A percentile compares a stretch with the other conserved stretches of the same genome.
Evolutionary conservation across 2,113 vertebrate species (phyloP).

Genomic region (Macrotis lagotis): DNA sequence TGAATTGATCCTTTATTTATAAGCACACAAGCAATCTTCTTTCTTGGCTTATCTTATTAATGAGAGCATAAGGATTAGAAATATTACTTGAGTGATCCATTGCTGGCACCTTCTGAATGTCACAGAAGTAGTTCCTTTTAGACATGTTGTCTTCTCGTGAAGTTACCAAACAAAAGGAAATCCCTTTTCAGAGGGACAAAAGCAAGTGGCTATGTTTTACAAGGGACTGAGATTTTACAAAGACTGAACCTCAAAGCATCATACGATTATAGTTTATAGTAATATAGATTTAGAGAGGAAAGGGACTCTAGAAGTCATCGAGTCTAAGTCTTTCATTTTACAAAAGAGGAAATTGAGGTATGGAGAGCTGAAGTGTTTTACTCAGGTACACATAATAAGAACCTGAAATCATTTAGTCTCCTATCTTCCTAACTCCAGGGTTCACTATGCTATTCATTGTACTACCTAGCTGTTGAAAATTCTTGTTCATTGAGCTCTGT

Average conservation of each 20-base stretch:
- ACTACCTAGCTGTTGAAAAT: not conserved
- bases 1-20: not conserved
- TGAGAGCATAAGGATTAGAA: not conserved
- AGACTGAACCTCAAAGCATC: not conserved
- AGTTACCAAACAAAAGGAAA: slow-evolving; percentile 4
- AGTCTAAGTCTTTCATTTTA: not conserved
- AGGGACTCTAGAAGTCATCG: not conserved
- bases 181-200: slow-evolving; percentile 6
- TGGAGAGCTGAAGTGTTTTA: no score
- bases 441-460: not conserved
- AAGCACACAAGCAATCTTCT: slow-evolving; percentile 17
- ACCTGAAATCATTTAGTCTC: not conserved
- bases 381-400: not conserved
- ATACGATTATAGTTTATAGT: not conserved
- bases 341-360: no score
- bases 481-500: not conserved
- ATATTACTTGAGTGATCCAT: slow-evolving; percentile 1
- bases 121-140: slow-evolving; percentile 21
- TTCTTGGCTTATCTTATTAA: slow-evolving; percentile 11
- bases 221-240: no score
- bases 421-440: not conserved
- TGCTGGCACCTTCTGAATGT: slow-evolving; percentile 48
- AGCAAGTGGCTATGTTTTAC: not conserved
- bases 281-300: not conserved
- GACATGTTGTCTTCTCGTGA: slow-evolving; percentile 15